Percentiles rank a stretch among this genome's conserved stretches.
Evolutionary conservation across 2,888 invertebrate species (phyloP).

Genomic region (Listrodromus nycthemerus): DNA sequence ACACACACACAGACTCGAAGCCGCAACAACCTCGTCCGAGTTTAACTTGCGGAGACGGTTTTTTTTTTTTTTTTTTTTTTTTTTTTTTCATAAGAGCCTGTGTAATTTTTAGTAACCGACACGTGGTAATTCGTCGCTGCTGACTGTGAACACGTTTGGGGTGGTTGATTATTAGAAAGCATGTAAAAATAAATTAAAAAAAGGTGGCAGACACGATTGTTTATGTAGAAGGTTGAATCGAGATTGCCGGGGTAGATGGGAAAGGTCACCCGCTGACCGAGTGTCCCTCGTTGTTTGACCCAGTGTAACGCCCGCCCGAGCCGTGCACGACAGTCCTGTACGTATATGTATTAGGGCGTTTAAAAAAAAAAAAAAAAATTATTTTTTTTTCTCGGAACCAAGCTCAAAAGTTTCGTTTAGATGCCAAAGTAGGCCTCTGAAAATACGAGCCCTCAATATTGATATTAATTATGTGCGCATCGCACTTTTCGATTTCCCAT

Average conservation of each 20-base stretch:
- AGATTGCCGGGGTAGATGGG: slow-evolving; percentile 70
- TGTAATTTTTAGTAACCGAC: no score
- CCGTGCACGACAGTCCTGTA: not conserved
- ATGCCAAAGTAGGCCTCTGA: no score
- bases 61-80: not conserved
- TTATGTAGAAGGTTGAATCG: slow-evolving; percentile 9
- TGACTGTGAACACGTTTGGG: not conserved
- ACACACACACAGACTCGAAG: no score
- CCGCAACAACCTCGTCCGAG: slow-evolving; percentile 20
- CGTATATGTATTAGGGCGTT: not conserved
- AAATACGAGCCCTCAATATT: no score
- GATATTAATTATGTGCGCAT: no score
- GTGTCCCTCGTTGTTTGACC: slow-evolving; percentile 73
- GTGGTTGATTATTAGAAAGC: not conserved
- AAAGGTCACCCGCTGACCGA: slow-evolving; percentile 74
- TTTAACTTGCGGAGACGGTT: not conserved
- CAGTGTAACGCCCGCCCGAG: slow-evolving; percentile 41
- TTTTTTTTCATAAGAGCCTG: no score
- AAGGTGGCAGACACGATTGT: slow-evolving; percentile 6
- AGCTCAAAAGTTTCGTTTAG: no score
- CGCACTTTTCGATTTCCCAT: no score
- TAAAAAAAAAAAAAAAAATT: no score
- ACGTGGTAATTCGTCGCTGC: not conserved
- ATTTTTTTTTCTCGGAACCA: no score
- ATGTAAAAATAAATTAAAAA: not conserved